phyloP scores from a whole-genome alignment of 1,140 invertebrate genomes.

The Nautilus pompilius region DNA sequence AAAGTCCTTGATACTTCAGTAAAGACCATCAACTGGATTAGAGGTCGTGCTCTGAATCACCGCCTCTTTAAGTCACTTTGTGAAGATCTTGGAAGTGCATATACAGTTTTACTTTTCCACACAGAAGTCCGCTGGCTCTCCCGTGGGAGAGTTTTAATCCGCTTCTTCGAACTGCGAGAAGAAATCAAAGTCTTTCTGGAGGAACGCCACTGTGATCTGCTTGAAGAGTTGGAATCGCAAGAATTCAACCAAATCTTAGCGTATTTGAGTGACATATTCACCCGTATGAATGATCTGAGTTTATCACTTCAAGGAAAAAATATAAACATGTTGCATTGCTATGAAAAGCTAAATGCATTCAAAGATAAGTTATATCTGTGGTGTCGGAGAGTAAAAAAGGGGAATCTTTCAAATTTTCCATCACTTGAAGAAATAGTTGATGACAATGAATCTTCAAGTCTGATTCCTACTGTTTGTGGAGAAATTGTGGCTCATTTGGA shows the following conservation, averaged over 20 bases:
- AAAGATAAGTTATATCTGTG: not conserved
- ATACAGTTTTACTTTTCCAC: not conserved
- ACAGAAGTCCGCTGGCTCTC: not conserved
- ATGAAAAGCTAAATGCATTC: conserved; percentile 5
- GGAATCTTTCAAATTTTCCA: not conserved
- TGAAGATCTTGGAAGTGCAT: not conserved
- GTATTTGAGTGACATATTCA: not conserved
- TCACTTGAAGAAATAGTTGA: not conserved
- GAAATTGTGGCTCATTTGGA: conserved; percentile 1
- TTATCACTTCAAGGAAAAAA: conserved; percentile 1
- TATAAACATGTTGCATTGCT: not conserved
- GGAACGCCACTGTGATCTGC: not conserved
- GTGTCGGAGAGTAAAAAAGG: not conserved
- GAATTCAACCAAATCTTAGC: conserved; percentile 3
- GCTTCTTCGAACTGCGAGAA: not conserved
- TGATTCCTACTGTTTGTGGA: not conserved
- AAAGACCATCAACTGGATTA: not conserved
- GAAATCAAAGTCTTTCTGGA: not conserved
- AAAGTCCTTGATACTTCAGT: not conserved
- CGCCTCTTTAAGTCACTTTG: not conserved
- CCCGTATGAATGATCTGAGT: not conserved
- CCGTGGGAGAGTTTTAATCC: not conserved
- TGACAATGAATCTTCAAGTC: conserved; percentile 1
- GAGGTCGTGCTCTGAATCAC: not conserved
- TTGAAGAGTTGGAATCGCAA: not conserved